These are phyloP conservation scores for Tridacna crocea DNA, from an alignment of 2,888 invertebrate species.

Conservation along the genomic window DNA sequence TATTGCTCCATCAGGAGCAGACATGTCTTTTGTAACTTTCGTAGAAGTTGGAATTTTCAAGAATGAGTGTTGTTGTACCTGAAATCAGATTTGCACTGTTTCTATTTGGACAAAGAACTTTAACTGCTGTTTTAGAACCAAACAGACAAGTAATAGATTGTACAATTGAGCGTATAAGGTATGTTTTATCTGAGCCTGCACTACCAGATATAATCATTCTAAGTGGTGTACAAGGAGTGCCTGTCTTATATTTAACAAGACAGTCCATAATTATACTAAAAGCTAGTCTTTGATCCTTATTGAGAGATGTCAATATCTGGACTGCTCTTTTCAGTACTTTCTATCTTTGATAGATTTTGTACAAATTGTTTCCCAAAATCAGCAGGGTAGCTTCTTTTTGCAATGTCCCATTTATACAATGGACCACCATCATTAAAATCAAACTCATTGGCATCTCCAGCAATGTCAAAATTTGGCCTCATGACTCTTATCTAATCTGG, in stretches of 20 bases:
- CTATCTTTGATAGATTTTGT: background rate
- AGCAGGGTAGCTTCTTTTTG: background rate
- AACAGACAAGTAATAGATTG: conserved; percentile 47
- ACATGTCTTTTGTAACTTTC: conserved; percentile 48
- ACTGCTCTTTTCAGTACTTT: too few species aligned
- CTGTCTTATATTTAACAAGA: conserved; percentile 29
- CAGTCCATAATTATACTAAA: conserved; percentile 59
- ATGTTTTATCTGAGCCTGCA: conserved; percentile 62
- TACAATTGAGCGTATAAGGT: conserved; percentile 59
- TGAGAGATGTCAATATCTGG: conserved; percentile 39
- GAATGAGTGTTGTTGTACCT: conserved; percentile 60
- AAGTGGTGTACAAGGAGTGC: conserved; percentile 29
- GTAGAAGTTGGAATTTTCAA: conserved; percentile 57
- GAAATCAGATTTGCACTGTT: conserved; percentile 64
- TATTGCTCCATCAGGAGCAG: conserved; percentile 50
- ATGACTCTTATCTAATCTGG: conserved; percentile 29
- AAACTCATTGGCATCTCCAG: too few species aligned
- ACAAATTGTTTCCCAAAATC: background rate
- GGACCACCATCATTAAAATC: too few species aligned
- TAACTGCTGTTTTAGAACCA: conserved; percentile 47
- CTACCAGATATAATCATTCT: conserved; percentile 59
- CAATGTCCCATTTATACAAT: too few species aligned
- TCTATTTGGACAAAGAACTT: conserved; percentile 64
- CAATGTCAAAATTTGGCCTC: conserved; percentile 16
- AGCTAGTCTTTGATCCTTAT: conserved; percentile 57